Conservation (phyloP, 2,888 invertebrate species). For the Chaetogeoica ovagalla region DNA sequence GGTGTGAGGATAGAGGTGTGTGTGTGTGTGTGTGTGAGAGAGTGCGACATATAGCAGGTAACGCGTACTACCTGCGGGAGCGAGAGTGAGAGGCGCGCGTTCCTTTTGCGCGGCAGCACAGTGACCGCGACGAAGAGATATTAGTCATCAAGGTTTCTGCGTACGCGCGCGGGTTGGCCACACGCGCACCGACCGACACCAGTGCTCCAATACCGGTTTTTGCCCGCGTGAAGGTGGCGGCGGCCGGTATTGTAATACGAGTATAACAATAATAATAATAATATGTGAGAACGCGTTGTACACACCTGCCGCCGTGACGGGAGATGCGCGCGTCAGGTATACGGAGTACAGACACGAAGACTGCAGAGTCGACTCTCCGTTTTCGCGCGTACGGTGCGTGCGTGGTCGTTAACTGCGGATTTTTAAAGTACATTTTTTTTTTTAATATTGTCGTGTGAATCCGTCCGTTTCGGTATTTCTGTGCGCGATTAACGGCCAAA, state of each 20-base stretch:
- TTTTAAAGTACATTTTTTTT: too few species aligned
- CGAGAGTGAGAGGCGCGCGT: neutral
- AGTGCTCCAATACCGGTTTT: too few species aligned
- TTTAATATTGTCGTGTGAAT: too few species aligned
- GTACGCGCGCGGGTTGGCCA: conserved; percentile 33
- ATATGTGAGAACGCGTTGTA: neutral
- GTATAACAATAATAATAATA: neutral
- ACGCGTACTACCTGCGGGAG: neutral
- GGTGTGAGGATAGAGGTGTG: too few species aligned
- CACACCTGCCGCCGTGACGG: conserved; percentile 14
- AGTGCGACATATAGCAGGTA: neutral
- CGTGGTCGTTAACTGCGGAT: too few species aligned
- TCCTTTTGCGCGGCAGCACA: neutral
- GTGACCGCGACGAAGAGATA: conserved; percentile 34
- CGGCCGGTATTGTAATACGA: too few species aligned
- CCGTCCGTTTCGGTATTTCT: too few species aligned
- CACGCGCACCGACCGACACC: conserved; percentile 10
- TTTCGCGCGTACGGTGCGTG: too few species aligned
- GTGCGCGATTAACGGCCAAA: too few species aligned
- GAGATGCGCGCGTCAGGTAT: neutral
- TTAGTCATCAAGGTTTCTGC: conserved; percentile 51
- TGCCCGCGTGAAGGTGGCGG: conserved; percentile 17
- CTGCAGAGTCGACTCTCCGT: neutral
- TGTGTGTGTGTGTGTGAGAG: neutral
- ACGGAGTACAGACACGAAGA: too few species aligned